A percentile compares a stretch with the other conserved stretches of the same genome.
These are phyloP conservation scores for Eristalinus aeneus DNA, from an alignment of 2,888 invertebrate species.

Conservation along the genomic window DNA sequence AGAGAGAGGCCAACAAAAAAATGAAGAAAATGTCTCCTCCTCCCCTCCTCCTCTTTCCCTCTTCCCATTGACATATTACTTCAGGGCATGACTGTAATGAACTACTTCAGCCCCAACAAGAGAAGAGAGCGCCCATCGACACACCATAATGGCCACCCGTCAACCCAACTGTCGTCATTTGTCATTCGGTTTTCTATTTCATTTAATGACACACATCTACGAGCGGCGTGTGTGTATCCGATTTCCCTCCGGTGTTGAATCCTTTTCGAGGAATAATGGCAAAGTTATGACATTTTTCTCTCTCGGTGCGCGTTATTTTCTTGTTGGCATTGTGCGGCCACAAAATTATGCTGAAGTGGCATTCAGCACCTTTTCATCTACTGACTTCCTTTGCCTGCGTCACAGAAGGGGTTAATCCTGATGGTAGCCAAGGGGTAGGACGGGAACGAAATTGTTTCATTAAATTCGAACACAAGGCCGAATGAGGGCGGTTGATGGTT, in stretches of 20 bases:
- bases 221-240: constrained; percentile 17
- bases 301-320: not conserved
- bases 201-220: constrained; percentile 47
- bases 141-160: constrained; percentile 46
- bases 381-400: not conserved
- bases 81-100: constrained; percentile 61
- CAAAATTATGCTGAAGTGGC: constrained; percentile 36
- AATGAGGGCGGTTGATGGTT: not conserved
- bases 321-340: not conserved
- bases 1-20: not conserved
- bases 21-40: not conserved
- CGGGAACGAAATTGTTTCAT: constrained; percentile 13
- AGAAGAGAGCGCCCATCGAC: constrained; percentile 14
- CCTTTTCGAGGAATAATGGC: constrained; percentile 33
- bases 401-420: constrained; percentile 10
- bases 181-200: constrained; percentile 52
- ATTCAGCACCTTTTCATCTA: not conserved
- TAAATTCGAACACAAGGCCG: constrained; percentile 8
- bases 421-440: not conserved
- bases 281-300: constrained; percentile 11
- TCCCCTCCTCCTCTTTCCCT: not conserved
- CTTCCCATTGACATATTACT: constrained; percentile 66
- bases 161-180: constrained; percentile 16
- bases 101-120: constrained; percentile 33
- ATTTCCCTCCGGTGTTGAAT: constrained; percentile 35